Evolutionary conservation across 30 jellyfish, hydroid and myxozoan genomes (phyloP).

Genomic region (Rhopilema esculentum): DNA sequence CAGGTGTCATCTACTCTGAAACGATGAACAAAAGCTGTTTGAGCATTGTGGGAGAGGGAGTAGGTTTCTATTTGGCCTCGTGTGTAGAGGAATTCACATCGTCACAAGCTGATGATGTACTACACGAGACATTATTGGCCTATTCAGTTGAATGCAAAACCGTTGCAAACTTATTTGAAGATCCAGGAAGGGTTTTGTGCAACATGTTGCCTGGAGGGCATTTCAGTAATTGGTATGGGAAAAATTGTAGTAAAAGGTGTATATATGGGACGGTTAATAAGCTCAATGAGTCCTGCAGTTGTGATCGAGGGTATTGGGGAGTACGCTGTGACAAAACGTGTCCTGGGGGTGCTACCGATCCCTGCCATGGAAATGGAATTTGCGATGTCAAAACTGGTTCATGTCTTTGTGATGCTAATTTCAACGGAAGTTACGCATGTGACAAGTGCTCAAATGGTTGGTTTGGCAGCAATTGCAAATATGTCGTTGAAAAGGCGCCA

Average conservation of each 20-base stretch:
- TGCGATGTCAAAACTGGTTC: conserved; percentile 60
- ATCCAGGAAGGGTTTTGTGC: conserved; percentile 67
- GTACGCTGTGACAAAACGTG: conserved; percentile 36
- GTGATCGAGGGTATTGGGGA: conserved; percentile 75
- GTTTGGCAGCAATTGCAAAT: conserved; percentile 56
- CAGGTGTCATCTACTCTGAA: conserved; percentile 35
- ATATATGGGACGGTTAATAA: conserved; percentile 36
- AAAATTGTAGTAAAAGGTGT: conserved; percentile 42
- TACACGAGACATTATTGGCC: conserved; percentile 45
- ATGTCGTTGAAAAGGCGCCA: conserved; percentile 2
- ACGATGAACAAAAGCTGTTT: conserved; percentile 49
- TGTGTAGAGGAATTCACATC: conserved; percentile 31
- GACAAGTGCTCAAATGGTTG: conserved; percentile 61
- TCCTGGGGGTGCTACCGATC: conserved; percentile 54
- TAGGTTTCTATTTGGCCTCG: conserved; percentile 13
- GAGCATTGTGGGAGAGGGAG: conserved; percentile 19
- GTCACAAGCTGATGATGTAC: conserved; percentile 8
- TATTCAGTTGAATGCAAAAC: conserved; percentile 66
- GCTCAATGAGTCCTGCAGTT: conserved; percentile 21
- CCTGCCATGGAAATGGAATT: conserved; percentile 57
- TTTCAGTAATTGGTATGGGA: conserved; percentile 55
- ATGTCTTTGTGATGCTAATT: conserved; percentile 60
- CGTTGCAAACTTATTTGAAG: conserved; percentile 24
- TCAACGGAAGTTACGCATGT: conserved; percentile 53
- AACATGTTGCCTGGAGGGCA: conserved; percentile 50